Percentiles rank a stretch among this genome's conserved stretches.
Evolutionary conservation across 2,113 vertebrate genomes (phyloP).

Genomic region (Sialia sialis): DNA sequence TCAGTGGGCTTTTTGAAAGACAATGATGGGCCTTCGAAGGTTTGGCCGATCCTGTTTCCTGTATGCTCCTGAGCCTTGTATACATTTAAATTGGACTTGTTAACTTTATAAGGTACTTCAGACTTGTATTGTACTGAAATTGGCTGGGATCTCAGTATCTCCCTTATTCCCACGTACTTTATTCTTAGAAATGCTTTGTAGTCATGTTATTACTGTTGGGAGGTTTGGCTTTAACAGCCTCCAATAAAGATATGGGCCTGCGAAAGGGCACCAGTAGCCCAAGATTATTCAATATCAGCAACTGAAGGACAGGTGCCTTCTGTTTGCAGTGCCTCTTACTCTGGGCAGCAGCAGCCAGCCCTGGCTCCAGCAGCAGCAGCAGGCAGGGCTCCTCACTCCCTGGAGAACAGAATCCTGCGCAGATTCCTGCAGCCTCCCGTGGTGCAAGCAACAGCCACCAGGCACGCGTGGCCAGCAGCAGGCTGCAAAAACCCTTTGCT

Average conservation of each 20-base stretch:
- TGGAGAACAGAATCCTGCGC: not conserved
- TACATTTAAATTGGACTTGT: conserved; percentile 68
- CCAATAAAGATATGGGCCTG: conserved; percentile 89
- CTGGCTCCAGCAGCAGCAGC: not conserved
- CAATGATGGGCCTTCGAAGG: conserved; percentile 30
- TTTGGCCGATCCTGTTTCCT: conserved; percentile 25
- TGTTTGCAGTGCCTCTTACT: not conserved
- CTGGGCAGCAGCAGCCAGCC: not conserved
- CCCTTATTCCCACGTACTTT: conserved; percentile 89
- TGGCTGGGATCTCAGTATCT: conserved; percentile 82
- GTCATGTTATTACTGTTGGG: conserved; percentile 80
- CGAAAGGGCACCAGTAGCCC: conserved; percentile 35
- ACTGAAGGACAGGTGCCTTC: conserved; percentile 35
- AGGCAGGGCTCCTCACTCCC: not conserved
- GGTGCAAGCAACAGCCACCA: rapidly evolving
- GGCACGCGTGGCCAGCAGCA: rapidly evolving
- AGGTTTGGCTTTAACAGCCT: conserved; percentile 81
- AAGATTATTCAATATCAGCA: not conserved
- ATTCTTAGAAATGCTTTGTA: conserved; percentile 81
- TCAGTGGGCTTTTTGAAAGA: conserved; percentile 37
- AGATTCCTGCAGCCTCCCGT: not conserved
- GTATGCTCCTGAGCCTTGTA: conserved; percentile 33
- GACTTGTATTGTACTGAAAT: conserved; percentile 68
- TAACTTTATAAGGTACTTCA: conserved; percentile 67
- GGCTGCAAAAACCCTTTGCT: not conserved